A percentile compares a stretch with the other conserved stretches of the same genome.
Evolutionary conservation across 1,140 invertebrate genomes (phyloP).

Genomic region (Aphaenogaster floridana): DNA sequence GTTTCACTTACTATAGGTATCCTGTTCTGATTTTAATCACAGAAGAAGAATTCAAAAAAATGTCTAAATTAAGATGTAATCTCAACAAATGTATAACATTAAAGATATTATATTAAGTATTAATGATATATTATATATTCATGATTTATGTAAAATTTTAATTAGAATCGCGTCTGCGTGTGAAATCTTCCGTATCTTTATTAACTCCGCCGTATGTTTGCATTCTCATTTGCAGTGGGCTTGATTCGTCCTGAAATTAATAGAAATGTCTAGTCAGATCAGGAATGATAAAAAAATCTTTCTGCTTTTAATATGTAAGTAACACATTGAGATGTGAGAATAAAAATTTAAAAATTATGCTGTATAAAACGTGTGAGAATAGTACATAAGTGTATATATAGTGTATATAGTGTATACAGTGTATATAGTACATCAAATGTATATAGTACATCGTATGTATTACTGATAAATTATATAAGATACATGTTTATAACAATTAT

Average conservation of each 20-base stretch:
- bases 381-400: neutral
- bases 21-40: neutral
- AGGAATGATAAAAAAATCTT: neutral
- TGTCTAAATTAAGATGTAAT: neutral
- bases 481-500: slow-evolving; percentile 13
- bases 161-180: neutral
- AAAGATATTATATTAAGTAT: neutral
- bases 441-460: neutral
- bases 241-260: slow-evolving; percentile 72
- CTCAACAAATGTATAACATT: neutral
- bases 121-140: neutral
- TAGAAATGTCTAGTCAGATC: slow-evolving; percentile 30
- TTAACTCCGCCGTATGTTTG: slow-evolving; percentile 65
- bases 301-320: neutral
- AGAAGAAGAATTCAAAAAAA: neutral
- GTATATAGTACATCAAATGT: too few species aligned
- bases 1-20: too few species aligned
- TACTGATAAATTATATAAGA: slow-evolving; percentile 21
- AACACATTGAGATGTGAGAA: neutral
- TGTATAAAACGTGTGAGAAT: neutral
- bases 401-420: too few species aligned
- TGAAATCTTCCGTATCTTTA: neutral
- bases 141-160: neutral
- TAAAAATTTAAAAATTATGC: slow-evolving; percentile 3
- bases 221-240: slow-evolving; percentile 58